Evolutionary conservation across 2,888 invertebrate genomes (phyloP), one percentile per base, ranked within the genome.

Genomic region (Toxonevra muliebris): DNA sequence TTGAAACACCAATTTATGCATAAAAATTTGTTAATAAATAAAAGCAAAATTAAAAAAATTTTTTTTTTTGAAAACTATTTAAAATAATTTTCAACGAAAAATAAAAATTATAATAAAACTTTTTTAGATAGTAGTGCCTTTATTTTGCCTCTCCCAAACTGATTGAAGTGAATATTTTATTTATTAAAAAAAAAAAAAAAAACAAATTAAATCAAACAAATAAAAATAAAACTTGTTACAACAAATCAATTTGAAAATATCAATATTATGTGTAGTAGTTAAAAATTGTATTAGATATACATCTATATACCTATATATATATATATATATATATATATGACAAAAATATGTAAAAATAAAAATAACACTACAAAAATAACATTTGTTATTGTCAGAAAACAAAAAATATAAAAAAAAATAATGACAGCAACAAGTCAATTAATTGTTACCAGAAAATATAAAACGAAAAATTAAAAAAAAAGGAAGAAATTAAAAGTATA

Each of bases 81-180:
- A 61, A 61, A 63, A 67, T 69, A 55, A 66, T 69, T 69, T 68
- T 67, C 45, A 62, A 61, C n/a, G 41, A 45, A 48, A 54, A 55
- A 11, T 62, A 61, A 40, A 53, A 53, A 68, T 54, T 68, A 41
- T 61, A 58, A 70, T 71, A 69, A 72, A 80, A 76, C 75, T 76
- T 76, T 74, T 78, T 80, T 81, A 80, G 77, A 80, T 72, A 76
- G 79, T 80, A 81, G 64, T 64, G 64, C 64, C 64, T 64, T 64
- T 64, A 30, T 30, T 64, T 64, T 64, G 64, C 57, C 64, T 57
- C 30, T 12, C 55, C 55, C 45, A 45, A 59, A 45, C 15, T 17
- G 1, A 59, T 9, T 19, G 45, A 19, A 42, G 13, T 17, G 13
- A 59, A 17, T 2, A 19, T 12, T 43, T 11, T 10, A 42, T 42